Conservation (phyloP, 2,888 invertebrate genomes). For the Agrilus biguttatus region DNA sequence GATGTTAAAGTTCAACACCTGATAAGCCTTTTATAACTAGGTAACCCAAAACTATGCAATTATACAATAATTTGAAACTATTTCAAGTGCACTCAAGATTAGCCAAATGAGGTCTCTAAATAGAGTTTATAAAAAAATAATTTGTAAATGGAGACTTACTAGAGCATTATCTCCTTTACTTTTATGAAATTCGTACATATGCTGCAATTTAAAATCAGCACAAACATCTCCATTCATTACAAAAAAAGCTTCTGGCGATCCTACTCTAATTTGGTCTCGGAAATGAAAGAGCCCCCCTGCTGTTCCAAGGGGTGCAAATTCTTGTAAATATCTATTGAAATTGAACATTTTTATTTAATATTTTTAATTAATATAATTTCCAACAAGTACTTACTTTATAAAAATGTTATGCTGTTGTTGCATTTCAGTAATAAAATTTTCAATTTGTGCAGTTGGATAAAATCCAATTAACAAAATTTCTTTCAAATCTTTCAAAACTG, state of each 20-base stretch:
- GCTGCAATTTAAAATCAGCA: constrained; percentile 82
- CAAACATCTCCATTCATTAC: constrained; percentile 96
- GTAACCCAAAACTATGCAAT: too few relatives aligned
- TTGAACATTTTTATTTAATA: not conserved
- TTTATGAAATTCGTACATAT: constrained; percentile 65
- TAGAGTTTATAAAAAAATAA: constrained; percentile 1
- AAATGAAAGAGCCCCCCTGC: constrained; percentile 96
- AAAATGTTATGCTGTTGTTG: constrained; percentile 66
- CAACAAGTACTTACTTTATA: constrained; percentile 45
- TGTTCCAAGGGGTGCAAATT: constrained; percentile 86
- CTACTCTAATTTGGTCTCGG: constrained; percentile 82
- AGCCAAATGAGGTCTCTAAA: not conserved
- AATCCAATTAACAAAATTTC: constrained; percentile 93
- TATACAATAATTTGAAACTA: too few relatives aligned
- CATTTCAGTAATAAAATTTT: constrained; percentile 76
- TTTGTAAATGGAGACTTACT: constrained; percentile 25
- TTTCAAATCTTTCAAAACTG: constrained; percentile 58
- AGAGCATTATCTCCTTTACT: constrained; percentile 38
- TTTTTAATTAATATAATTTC: not conserved
- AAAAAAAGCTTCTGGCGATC: constrained; percentile 81
- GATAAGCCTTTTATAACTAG: too few relatives aligned
- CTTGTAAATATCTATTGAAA: constrained; percentile 72
- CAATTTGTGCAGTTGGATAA: constrained; percentile 72
- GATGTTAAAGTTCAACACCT: too few relatives aligned
- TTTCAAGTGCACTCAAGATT: too few relatives aligned